Conservation (phyloP, 2,797 vertebrate species). For the Sandelia bainsii region DNA sequence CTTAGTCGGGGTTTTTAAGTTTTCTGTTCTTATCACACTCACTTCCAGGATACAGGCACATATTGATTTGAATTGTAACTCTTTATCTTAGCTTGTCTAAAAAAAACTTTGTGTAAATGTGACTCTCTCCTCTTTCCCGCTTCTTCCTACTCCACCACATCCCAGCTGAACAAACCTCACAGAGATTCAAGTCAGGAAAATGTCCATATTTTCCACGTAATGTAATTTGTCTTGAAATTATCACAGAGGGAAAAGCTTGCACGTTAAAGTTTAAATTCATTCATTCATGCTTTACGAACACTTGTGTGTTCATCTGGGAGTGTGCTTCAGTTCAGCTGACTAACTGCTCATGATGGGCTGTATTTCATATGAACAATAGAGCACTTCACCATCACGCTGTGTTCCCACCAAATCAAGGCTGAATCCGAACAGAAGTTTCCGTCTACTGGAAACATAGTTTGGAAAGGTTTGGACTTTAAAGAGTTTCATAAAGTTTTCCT, state of each 20-base stretch:
- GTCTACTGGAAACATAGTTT: constrained; percentile 15
- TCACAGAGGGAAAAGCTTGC: not conserved
- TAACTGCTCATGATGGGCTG: constrained; percentile 40
- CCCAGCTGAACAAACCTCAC: not conserved
- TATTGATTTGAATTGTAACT: not conserved
- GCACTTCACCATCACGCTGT: constrained; percentile 25
- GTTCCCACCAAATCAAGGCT: constrained; percentile 7
- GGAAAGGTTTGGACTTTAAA: constrained; percentile 18
- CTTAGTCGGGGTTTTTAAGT: no score
- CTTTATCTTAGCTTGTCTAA: not conserved
- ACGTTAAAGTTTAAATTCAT: constrained; percentile 30
- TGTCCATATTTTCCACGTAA: constrained; percentile 2
- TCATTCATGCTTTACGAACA: constrained; percentile 33
- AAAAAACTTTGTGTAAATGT: not conserved
- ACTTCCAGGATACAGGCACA: not conserved
- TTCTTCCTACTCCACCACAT: not conserved
- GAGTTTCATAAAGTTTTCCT: constrained; percentile 59
- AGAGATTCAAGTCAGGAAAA: constrained; percentile 14
- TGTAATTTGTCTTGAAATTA: constrained; percentile 11
- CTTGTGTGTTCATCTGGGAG: constrained; percentile 22
- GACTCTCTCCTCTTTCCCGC: not conserved
- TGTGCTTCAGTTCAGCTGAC: constrained; percentile 12
- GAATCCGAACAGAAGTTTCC: constrained; percentile 15
- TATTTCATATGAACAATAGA: constrained; percentile 51
- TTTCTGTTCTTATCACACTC: no score